These are phyloP conservation scores for Hydroisotoma schaefferi DNA, from an alignment of 2,888 invertebrate genomes.

Conservation along the genomic window DNA sequence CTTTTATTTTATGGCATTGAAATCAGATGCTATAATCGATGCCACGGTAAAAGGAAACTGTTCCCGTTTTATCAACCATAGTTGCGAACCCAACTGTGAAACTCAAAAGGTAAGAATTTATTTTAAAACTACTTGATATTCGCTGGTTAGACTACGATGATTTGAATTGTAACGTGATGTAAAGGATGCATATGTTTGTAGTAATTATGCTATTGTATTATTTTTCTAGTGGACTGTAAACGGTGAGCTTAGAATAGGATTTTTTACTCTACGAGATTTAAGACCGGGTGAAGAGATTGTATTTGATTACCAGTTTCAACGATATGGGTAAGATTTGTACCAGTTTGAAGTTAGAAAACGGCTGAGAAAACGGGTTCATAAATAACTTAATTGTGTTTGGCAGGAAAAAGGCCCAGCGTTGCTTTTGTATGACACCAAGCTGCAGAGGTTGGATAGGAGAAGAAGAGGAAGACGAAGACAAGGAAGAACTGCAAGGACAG, in stretches of 20 bases:
- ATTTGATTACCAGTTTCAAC: conserved; percentile 97
- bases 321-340: conserved; percentile 73
- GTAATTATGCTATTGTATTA: background rate
- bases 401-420: conserved; percentile 92
- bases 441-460: conserved; percentile 96
- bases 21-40: conserved; percentile 91
- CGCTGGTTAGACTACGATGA: background rate
- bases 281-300: conserved; percentile 89
- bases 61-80: conserved; percentile 97
- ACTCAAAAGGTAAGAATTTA: conserved; percentile 73
- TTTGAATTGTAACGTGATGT: background rate
- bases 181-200: background rate
- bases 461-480: conserved; percentile 59
- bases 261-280: conserved; percentile 85
- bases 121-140: background rate
- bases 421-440: conserved; percentile 82
- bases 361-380: background rate
- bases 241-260: conserved; percentile 90
- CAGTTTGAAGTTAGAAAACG: background rate
- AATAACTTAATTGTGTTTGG: conserved; percentile 26
- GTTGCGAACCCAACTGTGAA: conserved; percentile 97
- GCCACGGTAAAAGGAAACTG: conserved; percentile 94
- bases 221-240: conserved; percentile 75
- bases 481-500: conserved; percentile 51
- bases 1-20: conserved; percentile 96